Evolutionary conservation across 2,888 invertebrate genomes (phyloP).

Genomic region (Noctua janthe): DNA sequence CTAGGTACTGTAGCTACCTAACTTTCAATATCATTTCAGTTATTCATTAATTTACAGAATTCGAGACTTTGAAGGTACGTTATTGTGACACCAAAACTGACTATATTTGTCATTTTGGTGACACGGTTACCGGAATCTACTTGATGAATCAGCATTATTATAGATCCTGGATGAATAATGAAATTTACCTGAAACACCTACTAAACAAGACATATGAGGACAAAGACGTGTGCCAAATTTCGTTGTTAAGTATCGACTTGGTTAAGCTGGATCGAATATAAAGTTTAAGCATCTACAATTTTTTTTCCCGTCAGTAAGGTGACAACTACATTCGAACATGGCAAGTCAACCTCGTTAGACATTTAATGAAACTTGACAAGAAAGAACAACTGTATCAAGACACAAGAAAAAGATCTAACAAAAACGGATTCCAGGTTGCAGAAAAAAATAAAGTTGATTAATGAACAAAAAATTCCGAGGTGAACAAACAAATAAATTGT

Average conservation of each 20-base stretch:
- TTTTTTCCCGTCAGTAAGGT: slow-evolving; percentile 1
- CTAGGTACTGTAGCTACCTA: background rate
- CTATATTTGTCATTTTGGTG: background rate
- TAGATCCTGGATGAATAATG: background rate
- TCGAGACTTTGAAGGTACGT: background rate
- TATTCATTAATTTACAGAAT: slow-evolving; percentile 15
- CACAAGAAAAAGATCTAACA: slow-evolving; percentile 10
- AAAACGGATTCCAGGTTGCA: slow-evolving; percentile 14
- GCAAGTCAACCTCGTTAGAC: background rate
- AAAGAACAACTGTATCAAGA: slow-evolving; percentile 21
- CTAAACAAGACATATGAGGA: background rate
- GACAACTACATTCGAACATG: slow-evolving; percentile 19
- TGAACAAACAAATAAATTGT: slow-evolving; percentile 44
- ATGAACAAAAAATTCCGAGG: slow-evolving; percentile 19
- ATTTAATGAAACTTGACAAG: slow-evolving; percentile 6
- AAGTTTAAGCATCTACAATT: background rate
- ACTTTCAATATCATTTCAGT: background rate
- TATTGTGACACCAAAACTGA: background rate
- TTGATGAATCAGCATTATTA: background rate
- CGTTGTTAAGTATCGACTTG: background rate
- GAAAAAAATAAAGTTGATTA: slow-evolving; percentile 14
- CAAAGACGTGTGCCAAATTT: background rate
- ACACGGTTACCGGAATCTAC: background rate
- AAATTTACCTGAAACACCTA: background rate
- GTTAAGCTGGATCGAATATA: too few species aligned